phyloP scores from a whole-genome alignment of 2,797 vertebrate species.

The Rhabdophis nuchalis region DNA sequence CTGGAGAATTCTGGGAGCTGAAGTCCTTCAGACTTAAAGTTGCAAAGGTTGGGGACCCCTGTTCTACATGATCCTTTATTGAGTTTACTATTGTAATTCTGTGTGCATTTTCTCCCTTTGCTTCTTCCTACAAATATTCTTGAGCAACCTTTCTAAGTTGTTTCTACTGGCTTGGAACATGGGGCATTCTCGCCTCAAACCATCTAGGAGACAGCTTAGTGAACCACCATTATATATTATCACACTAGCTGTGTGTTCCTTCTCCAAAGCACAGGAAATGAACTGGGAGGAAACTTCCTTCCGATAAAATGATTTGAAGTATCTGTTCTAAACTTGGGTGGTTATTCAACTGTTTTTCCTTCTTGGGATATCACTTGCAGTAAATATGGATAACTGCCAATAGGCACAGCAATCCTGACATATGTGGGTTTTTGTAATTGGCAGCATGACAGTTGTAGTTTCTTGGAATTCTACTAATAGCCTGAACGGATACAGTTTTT shows the following conservation, averaged over 20 bases:
- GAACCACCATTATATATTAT: not conserved
- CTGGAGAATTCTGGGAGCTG: no score
- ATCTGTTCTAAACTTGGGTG: not conserved
- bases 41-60: no score
- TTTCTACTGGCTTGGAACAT: not conserved
- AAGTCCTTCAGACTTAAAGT: no score
- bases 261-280: conserved; percentile 2
- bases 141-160: not conserved
- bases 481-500: not conserved
- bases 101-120: not conserved
- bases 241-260: not conserved
- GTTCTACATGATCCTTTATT: not conserved
- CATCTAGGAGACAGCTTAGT: not conserved
- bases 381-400: not conserved
- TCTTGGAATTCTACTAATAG: conserved; percentile 9
- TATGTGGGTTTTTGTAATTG: not conserved
- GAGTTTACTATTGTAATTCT: not conserved
- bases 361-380: not conserved
- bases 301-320: not conserved
- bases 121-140: not conserved
- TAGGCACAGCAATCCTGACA: not conserved
- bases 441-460: not conserved
- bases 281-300: conserved; percentile 33
- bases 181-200: not conserved
- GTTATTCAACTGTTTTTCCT: not conserved